Percentiles rank a stretch among this genome's conserved stretches.
phyloP scores from a whole-genome alignment of 2,888 invertebrate genomes.

The Phrixothrix hirtus region DNA sequence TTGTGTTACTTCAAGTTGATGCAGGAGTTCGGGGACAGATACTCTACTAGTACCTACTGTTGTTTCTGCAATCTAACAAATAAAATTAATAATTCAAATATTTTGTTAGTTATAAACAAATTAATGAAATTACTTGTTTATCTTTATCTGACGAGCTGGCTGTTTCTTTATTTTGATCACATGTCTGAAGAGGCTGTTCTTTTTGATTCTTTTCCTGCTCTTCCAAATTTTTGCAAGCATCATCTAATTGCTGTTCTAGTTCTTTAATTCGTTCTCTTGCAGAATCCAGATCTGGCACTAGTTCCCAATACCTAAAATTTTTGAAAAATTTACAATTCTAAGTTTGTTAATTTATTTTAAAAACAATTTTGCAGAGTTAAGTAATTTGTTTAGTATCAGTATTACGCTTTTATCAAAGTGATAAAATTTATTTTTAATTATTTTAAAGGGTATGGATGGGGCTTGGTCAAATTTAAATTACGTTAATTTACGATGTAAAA shows the following conservation, averaged over 20 bases:
- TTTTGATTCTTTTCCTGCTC: slow-evolving; percentile 76
- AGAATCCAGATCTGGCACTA: slow-evolving; percentile 72
- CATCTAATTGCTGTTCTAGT: slow-evolving; percentile 73
- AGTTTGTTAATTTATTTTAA: too few relatives aligned
- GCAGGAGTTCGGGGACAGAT: slow-evolving; percentile 79
- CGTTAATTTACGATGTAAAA: too few relatives aligned
- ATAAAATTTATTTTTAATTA: too few relatives aligned
- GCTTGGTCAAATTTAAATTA: too few relatives aligned
- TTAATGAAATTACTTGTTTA: slow-evolving; percentile 64
- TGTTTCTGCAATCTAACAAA: slow-evolving; percentile 53
- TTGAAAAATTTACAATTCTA: too few relatives aligned
- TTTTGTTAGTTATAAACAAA: neutral
- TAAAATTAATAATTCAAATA: neutral
- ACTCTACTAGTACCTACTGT: slow-evolving; percentile 69
- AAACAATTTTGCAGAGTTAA: too few relatives aligned
- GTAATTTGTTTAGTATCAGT: too few relatives aligned
- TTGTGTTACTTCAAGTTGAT: slow-evolving; percentile 82
- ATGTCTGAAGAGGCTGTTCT: slow-evolving; percentile 80
- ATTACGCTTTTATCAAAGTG: too few relatives aligned
- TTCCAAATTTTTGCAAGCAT: slow-evolving; percentile 67
- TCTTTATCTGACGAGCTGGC: slow-evolving; percentile 71
- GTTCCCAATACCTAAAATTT: slow-evolving; percentile 71
- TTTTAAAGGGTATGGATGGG: too few relatives aligned
- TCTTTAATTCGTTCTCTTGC: slow-evolving; percentile 72
- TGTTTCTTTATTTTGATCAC: slow-evolving; percentile 78